A percentile compares a stretch with the other conserved stretches of the same genome.
phyloP scores from a whole-genome alignment of 2,797 vertebrate genomes.

The Alcedo atthis region DNA sequence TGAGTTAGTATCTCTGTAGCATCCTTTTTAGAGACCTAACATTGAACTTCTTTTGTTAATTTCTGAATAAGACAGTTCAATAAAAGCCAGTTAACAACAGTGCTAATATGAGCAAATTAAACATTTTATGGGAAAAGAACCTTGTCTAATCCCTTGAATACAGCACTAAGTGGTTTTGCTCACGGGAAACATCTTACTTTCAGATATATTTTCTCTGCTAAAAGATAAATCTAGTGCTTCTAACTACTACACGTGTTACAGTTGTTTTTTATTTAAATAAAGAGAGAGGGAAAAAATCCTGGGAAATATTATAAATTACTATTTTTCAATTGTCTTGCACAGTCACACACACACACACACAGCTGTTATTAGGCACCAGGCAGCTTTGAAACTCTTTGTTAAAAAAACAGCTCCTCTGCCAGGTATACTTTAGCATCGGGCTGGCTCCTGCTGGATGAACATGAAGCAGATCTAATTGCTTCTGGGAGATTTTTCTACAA shows the following conservation, averaged over 20 bases:
- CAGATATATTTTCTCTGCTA: not conserved
- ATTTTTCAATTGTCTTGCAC: not conserved
- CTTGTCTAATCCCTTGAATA: not conserved
- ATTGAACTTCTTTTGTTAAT: not conserved
- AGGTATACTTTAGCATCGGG: not conserved
- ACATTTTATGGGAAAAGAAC: not conserved
- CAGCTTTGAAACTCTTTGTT: not conserved
- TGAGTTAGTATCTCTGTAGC: not conserved
- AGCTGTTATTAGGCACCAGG: not conserved
- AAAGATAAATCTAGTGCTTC: not conserved
- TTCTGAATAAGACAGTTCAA: not conserved
- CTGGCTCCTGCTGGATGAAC: not conserved
- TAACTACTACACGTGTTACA: not conserved
- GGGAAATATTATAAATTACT: not conserved
- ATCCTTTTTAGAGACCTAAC: not conserved
- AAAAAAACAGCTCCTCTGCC: not conserved
- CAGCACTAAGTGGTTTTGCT: not conserved
- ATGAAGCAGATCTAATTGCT: not conserved
- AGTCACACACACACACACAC: not conserved
- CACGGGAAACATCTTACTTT: not conserved
- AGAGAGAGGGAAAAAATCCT: not conserved
- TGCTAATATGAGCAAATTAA: not conserved
- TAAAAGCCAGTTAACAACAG: not conserved
- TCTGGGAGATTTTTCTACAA: not conserved
- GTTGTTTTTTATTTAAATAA: not conserved